phyloP scores from a whole-genome alignment of 2,797 vertebrate genomes.

The Pteropus rufus region DNA sequence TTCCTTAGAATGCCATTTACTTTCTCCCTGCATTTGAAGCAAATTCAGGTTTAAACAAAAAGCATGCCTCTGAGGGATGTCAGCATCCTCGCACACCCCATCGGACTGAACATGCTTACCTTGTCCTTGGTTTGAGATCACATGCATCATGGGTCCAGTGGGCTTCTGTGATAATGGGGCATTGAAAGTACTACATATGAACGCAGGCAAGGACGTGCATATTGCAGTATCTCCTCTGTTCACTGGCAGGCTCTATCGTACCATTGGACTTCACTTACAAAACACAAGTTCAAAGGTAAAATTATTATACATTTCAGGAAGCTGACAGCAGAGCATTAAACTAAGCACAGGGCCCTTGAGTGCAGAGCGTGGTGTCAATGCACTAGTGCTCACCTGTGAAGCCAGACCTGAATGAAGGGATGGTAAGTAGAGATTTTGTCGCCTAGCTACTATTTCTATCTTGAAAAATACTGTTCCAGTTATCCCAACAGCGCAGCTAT shows the following conservation, averaged over 20 bases:
- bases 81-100: background rate
- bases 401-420: no score
- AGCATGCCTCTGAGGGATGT: background rate
- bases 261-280: background rate
- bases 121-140: background rate
- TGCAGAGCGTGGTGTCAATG: accelerated
- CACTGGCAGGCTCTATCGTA: background rate
- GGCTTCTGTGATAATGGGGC: background rate
- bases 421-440: background rate
- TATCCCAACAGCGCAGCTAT: background rate
- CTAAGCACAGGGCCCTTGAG: background rate
- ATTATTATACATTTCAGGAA: background rate
- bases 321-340: background rate
- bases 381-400: background rate
- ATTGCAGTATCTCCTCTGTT: background rate
- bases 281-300: background rate
- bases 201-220: background rate
- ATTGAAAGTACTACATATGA: background rate
- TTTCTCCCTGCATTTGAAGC: background rate
- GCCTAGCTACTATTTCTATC: background rate
- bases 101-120: background rate
- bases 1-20: background rate
- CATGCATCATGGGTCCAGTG: accelerated
- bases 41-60: background rate
- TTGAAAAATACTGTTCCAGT: background rate